These are phyloP conservation scores for Euura saliciscinereae DNA, from an alignment of 1,140 invertebrate genomes.

Conservation along the genomic window DNA sequence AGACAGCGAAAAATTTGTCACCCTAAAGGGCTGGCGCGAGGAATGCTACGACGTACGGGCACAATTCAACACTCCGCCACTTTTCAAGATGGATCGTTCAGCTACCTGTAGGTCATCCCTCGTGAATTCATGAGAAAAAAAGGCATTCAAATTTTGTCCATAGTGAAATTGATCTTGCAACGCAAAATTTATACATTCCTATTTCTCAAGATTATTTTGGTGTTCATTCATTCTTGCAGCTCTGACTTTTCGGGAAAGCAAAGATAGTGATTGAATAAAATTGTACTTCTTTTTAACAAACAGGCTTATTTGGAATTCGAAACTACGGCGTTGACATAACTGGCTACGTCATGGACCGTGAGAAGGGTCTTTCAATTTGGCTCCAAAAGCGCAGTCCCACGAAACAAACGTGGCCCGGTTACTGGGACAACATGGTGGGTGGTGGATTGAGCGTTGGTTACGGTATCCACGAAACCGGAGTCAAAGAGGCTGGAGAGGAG, in stretches of 20 bases:
- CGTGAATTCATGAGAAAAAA: constrained; percentile 8
- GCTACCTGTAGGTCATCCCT: constrained; percentile 74
- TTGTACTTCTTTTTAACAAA: constrained; percentile 12
- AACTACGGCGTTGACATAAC: constrained; percentile 95
- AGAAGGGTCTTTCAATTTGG: constrained; percentile 90
- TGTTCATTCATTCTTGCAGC: neutral
- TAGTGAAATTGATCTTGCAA: neutral
- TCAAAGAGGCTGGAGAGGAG: constrained; percentile 94
- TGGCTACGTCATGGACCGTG: constrained; percentile 85
- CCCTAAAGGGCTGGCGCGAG: constrained; percentile 88
- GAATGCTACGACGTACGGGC: constrained; percentile 89
- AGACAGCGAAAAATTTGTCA: constrained; percentile 65
- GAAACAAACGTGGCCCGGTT: constrained; percentile 94
- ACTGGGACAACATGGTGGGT: constrained; percentile 95
- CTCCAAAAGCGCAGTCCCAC: constrained; percentile 86
- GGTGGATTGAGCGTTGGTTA: constrained; percentile 90
- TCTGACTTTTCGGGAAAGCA: neutral
- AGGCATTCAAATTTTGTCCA: neutral
- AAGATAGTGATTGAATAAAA: neutral
- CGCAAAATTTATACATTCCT: neutral
- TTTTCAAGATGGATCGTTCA: constrained; percentile 90
- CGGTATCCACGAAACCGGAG: constrained; percentile 84
- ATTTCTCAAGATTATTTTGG: neutral
- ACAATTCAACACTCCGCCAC: constrained; percentile 70
- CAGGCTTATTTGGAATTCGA: constrained; percentile 86